These are phyloP conservation scores for Drosophila imparisetae DNA, from an alignment of 2,888 invertebrate species.

Conservation along the genomic window DNA sequence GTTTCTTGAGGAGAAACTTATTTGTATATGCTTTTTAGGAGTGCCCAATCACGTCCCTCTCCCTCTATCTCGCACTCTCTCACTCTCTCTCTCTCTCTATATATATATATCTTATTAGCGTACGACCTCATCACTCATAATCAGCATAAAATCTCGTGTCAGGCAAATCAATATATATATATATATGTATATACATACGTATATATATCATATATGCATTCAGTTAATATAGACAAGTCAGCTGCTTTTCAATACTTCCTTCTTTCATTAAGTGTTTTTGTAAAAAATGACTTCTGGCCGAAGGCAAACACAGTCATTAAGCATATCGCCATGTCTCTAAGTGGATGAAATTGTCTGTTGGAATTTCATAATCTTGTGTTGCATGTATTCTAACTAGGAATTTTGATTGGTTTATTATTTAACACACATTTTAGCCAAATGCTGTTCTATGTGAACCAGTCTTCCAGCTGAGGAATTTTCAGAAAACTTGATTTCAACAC, in stretches of 20 bases:
- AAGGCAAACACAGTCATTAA: slow-evolving; percentile 59
- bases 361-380: slow-evolving; percentile 8
- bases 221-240: neutral
- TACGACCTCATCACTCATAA: slow-evolving; percentile 31
- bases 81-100: neutral
- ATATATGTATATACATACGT: neutral
- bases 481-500: slow-evolving; percentile 27
- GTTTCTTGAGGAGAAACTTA: slow-evolving; percentile 71
- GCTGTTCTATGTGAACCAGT: slow-evolving; percentile 43
- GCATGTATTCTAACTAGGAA: neutral
- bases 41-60: slow-evolving; percentile 39
- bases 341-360: slow-evolving; percentile 34
- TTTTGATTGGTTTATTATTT: neutral
- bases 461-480: slow-evolving; percentile 40
- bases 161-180: slow-evolving; percentile 5
- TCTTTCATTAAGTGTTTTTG: slow-evolving; percentile 30
- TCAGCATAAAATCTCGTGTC: slow-evolving; percentile 31
- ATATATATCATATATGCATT: neutral
- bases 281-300: slow-evolving; percentile 55
- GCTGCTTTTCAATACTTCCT: slow-evolving; percentile 48
- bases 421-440: neutral
- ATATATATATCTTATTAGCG: neutral
- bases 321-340: slow-evolving; percentile 5
- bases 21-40: slow-evolving; percentile 51
- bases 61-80: no score